Percentiles rank a stretch among this genome's conserved stretches.
Evolutionary conservation across 2,113 vertebrate genomes (phyloP).

Genomic region (Neomonachus schauinslandi): DNA sequence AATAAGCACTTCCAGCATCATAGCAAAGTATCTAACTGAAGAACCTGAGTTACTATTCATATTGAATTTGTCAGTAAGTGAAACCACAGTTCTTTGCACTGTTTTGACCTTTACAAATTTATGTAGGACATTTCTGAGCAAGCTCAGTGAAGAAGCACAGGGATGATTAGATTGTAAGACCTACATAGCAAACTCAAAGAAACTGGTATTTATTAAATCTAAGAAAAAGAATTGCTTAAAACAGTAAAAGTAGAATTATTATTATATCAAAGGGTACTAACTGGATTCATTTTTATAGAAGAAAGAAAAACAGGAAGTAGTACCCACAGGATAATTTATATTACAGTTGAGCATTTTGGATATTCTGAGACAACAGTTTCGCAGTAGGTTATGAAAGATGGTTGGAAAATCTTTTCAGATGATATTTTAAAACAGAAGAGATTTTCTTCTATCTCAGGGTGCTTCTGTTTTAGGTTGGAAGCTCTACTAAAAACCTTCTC

Average conservation of each 20-base stretch:
- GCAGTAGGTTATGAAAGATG: conserved; percentile 1
- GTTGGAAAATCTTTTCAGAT: conserved; percentile 24
- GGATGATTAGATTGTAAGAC: conserved; percentile 30
- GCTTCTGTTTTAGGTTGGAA: conserved; percentile 40
- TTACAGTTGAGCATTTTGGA: not conserved
- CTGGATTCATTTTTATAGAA: not conserved
- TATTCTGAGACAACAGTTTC: not conserved
- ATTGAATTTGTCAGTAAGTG: not conserved
- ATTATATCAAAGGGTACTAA: not conserved
- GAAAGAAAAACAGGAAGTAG: conserved; percentile 26
- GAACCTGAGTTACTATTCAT: not conserved
- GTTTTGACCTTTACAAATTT: not conserved
- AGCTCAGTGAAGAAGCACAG: not conserved
- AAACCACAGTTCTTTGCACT: not conserved
- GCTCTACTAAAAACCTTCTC: conserved; percentile 26
- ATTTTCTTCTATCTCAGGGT: conserved; percentile 48
- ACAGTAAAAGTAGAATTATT: conserved; percentile 23
- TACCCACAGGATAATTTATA: not conserved
- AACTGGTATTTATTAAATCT: not conserved
- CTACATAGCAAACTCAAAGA: not conserved
- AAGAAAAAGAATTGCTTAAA: conserved; percentile 11
- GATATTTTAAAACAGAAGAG: conserved; percentile 56
- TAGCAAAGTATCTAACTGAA: not conserved
- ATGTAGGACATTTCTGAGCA: not conserved
- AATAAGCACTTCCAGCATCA: not conserved